Percentiles rank a stretch among this genome's conserved stretches.
Conservation (phyloP, 2,797 vertebrate species). For the Prunella strophiata region DNA sequence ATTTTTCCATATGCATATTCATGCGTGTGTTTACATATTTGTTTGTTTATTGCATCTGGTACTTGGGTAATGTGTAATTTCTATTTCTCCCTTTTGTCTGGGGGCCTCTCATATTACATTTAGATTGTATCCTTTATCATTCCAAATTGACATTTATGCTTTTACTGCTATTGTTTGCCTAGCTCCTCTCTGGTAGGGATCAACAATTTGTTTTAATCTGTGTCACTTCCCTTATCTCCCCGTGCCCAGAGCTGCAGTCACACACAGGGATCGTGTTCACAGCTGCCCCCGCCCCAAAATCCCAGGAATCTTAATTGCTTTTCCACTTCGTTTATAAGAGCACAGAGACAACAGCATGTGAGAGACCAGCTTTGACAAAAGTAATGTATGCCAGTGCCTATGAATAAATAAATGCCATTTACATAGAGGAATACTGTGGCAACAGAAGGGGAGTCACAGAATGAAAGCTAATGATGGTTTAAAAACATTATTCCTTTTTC, state of each 20-base stretch:
- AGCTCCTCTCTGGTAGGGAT: conserved; percentile 79
- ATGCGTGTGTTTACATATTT: conserved; percentile 18
- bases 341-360: conserved; percentile 46
- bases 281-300: conserved; percentile 39
- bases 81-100: conserved; percentile 84
- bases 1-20: conserved; percentile 68
- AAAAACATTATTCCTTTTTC: conserved; percentile 53
- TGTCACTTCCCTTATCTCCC: conserved; percentile 83
- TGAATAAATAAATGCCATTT: conserved; percentile 80
- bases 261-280: conserved; percentile 67
- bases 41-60: conserved; percentile 68
- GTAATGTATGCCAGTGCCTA: conserved; percentile 73
- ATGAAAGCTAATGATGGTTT: conserved; percentile 67
- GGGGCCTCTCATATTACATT: conserved; percentile 88
- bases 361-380: conserved; percentile 75
- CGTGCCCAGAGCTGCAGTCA: conserved; percentile 76
- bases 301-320: conserved; percentile 76
- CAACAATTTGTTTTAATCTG: conserved; percentile 86
- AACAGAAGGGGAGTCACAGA: conserved; percentile 32
- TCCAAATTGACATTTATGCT: conserved; percentile 90
- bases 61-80: conserved; percentile 80
- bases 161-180: conserved; percentile 86
- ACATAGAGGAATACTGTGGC: conserved; percentile 56
- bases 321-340: conserved; percentile 73
- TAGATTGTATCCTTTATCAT: conserved; percentile 90